Percentiles rank a stretch among this genome's conserved stretches.
phyloP scores from a whole-genome alignment of 2,113 vertebrate species.

The Neolamprologus hecqui region DNA sequence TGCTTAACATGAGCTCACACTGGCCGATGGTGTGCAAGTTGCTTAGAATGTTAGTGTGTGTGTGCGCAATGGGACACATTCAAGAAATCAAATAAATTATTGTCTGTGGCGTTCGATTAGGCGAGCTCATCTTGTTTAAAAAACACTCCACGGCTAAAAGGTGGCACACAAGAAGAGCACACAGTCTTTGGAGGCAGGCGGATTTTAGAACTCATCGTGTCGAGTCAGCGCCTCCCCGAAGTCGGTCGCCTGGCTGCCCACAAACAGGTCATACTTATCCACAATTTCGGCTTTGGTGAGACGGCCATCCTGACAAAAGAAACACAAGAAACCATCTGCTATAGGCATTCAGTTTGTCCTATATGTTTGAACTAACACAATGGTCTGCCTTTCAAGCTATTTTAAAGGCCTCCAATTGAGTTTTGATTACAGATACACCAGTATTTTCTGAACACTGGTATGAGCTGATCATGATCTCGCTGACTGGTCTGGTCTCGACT shows the following conservation, averaged over 20 bases:
- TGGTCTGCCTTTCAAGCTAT: not conserved
- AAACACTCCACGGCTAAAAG: not conserved
- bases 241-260: slow-evolving; percentile 96
- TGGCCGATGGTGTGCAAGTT: not conserved
- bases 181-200: slow-evolving; percentile 31
- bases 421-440: not conserved
- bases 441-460: not conserved
- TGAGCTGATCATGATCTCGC: not conserved
- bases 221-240: slow-evolving; percentile 92
- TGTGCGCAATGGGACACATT: slow-evolving; percentile 37
- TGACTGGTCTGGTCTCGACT: not conserved
- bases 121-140: not conserved
- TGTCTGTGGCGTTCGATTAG: slow-evolving; percentile 57
- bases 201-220: slow-evolving; percentile 86
- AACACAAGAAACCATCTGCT: not conserved
- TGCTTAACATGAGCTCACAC: not conserved
- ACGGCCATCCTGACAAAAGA: slow-evolving; percentile 76
- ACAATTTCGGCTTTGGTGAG: slow-evolving; percentile 89
- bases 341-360: not conserved
- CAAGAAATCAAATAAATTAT: slow-evolving; percentile 83
- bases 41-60: slow-evolving; percentile 23
- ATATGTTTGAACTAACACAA: not conserved
- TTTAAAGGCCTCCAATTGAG: not conserved
- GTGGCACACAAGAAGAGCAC: slow-evolving; percentile 12
- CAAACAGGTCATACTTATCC: slow-evolving; percentile 92